Conservation (phyloP, 64 coral and sea anemone genomes). For the Stylophora pistillata region DNA sequence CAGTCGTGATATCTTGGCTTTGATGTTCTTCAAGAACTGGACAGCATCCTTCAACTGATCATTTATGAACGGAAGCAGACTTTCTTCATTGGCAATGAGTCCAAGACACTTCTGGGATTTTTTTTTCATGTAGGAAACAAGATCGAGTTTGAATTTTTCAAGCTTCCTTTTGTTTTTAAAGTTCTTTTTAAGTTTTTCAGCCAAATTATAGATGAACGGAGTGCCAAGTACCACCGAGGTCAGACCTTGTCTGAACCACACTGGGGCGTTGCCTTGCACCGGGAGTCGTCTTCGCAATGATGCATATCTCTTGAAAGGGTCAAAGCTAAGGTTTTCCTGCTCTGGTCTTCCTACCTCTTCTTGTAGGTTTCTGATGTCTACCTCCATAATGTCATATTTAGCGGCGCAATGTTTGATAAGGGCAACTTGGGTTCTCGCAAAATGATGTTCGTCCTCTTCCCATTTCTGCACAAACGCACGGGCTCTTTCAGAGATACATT, state of each 20-base stretch:
- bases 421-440: not conserved
- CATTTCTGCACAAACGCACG: not conserved
- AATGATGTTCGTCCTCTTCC: slow-evolving; percentile 7
- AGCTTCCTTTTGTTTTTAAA: not conserved
- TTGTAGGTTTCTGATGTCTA: not conserved
- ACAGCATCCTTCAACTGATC: not conserved
- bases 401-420: not conserved
- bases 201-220: not conserved
- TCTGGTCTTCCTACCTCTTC: not conserved
- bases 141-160: not conserved
- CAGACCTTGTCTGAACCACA: slow-evolving; percentile 11
- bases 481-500: not conserved
- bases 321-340: not conserved
- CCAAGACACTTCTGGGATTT: not conserved
- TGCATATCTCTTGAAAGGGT: not conserved
- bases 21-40: not conserved
- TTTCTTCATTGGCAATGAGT: not conserved
- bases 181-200: not conserved
- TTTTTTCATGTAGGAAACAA: not conserved
- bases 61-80: not conserved
- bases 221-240: slow-evolving; percentile 7
- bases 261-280: not conserved
- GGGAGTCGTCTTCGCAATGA: not conserved
- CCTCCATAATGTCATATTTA: slow-evolving; percentile 6
- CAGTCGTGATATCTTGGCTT: not conserved